phyloP scores from a whole-genome alignment of 2,888 invertebrate genomes.

The Germaria angustata region DNA sequence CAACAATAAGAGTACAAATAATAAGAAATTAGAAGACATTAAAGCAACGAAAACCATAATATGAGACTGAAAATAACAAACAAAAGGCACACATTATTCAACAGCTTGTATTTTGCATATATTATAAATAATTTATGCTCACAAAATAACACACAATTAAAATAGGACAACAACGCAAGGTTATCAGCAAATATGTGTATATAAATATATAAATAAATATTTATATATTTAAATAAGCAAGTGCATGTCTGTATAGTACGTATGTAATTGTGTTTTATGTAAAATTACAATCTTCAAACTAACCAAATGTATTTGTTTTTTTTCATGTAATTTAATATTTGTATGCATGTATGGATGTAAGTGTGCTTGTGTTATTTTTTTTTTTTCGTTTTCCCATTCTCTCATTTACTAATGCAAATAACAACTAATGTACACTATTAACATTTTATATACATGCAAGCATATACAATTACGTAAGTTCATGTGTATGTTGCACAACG shows the following conservation, averaged over 20 bases:
- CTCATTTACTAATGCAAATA: background rate
- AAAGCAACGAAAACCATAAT: background rate
- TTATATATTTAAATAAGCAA: background rate
- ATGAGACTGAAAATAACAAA: background rate
- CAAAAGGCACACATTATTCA: background rate
- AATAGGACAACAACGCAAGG: constrained; percentile 25
- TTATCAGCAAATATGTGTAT: constrained; percentile 8
- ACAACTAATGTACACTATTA: constrained; percentile 33
- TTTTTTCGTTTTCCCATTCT: background rate
- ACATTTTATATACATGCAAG: constrained; percentile 21
- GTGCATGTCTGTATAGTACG: background rate
- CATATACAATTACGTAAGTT: constrained; percentile 29
- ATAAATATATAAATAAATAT: background rate
- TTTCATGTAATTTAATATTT: background rate
- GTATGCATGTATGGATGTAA: too few relatives aligned
- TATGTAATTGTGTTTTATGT: background rate
- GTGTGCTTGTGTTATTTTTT: too few relatives aligned
- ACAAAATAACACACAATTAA: constrained; percentile 14
- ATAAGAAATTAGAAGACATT: background rate
- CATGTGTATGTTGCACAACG: background rate
- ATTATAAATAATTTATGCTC: constrained; percentile 49
- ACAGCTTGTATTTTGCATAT: constrained; percentile 22
- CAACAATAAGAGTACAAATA: too few relatives aligned
- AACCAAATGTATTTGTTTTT: background rate
- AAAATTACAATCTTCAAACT: background rate